Conservation (phyloP, 2,888 invertebrate genomes). For the Digitonthophagus gazella region DNA sequence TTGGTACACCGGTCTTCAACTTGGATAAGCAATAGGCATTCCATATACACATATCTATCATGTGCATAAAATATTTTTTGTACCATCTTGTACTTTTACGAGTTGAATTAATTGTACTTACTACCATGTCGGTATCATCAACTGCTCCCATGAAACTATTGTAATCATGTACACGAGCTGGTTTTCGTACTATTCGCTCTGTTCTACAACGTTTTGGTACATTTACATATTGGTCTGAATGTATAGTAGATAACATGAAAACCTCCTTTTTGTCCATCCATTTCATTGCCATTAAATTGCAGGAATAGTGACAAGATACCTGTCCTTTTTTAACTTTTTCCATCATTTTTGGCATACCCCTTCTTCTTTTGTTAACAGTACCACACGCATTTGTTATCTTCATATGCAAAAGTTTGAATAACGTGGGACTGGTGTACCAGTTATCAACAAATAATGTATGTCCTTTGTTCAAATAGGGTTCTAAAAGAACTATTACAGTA, state of each 20-base stretch:
- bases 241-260: conserved; percentile 31
- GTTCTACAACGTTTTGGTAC: conserved; percentile 29
- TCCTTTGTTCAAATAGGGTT: conserved; percentile 28
- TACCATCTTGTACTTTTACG: not conserved
- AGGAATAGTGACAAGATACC: not conserved
- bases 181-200: conserved; percentile 23
- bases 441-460: conserved; percentile 36
- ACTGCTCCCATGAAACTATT: conserved; percentile 10
- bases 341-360: conserved; percentile 33
- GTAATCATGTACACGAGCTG: not conserved
- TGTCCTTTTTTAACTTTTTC: conserved; percentile 7
- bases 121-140: conserved; percentile 33
- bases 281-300: conserved; percentile 36
- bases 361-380: conserved; percentile 35
- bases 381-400: conserved; percentile 33
- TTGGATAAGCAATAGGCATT: conserved; percentile 25
- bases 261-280: conserved; percentile 40
- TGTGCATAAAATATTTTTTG: conserved; percentile 38
- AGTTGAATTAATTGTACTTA: conserved; percentile 23
- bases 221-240: too few relatives aligned
- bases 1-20: conserved; percentile 21
- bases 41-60: conserved; percentile 31
- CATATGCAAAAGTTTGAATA: conserved; percentile 16
- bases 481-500: conserved; percentile 30
- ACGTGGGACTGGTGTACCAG: conserved; percentile 36